Evolutionary conservation across 1,140 invertebrate species (phyloP), one percentile per base, ranked within the genome.

Genomic region (Drosophila sucinea): DNA sequence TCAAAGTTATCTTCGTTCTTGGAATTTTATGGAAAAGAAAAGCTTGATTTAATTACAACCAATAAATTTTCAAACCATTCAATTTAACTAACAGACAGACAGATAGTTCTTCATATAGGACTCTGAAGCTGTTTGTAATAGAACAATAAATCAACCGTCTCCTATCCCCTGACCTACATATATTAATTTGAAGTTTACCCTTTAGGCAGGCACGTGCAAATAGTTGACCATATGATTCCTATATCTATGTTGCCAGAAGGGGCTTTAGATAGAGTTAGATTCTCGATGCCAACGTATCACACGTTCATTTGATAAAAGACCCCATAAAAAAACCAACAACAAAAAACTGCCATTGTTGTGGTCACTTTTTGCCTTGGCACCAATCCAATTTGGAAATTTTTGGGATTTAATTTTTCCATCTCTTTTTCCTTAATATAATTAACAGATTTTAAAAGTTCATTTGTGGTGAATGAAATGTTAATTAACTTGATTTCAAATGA

Each of bases 301-400:
- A 58, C 32, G 56, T 58, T 23, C 32, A 35, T 25, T 58, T 38
- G 32, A 58, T 38, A 58, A 38, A 38, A 38, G 1, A 5, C 17
- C 25, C 3, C 11, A 17, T 25, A 3, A 1, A 33, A 57, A 23
- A 6, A 57, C 2, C 1, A 38, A 35, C 1, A 38, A 35, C 4
- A 35, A 5, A 33, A 55, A 55, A 11, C 0, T 30, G 5, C 11
- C 1, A 35, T 57, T 25, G 2, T 7, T 32, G 27, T 30, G 11
- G 29, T 30, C 27, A n/a, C 10, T 8, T 32, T 35, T 57, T 35
- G 56, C 30, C 56, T 57, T 57, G 56, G 30, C 56, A 58, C 56
- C 56, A 32, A 25, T 38, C 56, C 17, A 58, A 58, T 10, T 38
- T 35, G 30, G 56, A 25, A 44, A 35, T 10, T 58, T 56, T 56